Evolutionary conservation across 2,888 invertebrate species (phyloP).

Genomic region (Acanthococcus lagerstroemiae): DNA sequence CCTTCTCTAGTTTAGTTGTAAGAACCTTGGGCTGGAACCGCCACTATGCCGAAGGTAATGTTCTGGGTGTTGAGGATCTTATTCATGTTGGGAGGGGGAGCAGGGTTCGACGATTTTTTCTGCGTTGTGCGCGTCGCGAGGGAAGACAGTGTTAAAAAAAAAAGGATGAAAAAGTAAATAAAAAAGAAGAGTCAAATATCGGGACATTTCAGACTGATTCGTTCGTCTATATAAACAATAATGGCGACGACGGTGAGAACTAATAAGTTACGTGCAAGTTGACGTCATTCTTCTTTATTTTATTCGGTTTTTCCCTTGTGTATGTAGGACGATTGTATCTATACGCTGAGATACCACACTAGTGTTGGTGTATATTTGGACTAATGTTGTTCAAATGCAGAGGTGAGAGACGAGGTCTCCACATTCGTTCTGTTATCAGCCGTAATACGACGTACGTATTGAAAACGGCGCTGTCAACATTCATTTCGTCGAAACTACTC

Average conservation of each 20-base stretch:
- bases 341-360: not conserved
- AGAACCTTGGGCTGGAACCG: too few species aligned
- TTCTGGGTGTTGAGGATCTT: too few species aligned
- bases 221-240: constrained; percentile 11
- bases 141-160: too few species aligned
- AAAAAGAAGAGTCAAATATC: not conserved
- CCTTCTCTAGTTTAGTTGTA: too few species aligned
- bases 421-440: not conserved
- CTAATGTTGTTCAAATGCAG: too few species aligned
- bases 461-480: not conserved
- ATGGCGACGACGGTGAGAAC: constrained; percentile 7
- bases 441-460: not conserved
- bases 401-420: not conserved
- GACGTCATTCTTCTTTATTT: constrained; percentile 10
- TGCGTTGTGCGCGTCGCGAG: too few species aligned
- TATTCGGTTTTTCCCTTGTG: not conserved
- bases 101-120: too few species aligned
- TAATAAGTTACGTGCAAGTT: constrained; percentile 9
- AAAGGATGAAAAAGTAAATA: not conserved
- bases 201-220: constrained; percentile 2
- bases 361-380: not conserved
- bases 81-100: too few species aligned
- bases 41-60: too few species aligned
- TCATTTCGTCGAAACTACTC: not conserved
- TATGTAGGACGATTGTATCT: not conserved